Conservation (phyloP, 2,797 vertebrate genomes). For the Numenius phaeopus region DNA sequence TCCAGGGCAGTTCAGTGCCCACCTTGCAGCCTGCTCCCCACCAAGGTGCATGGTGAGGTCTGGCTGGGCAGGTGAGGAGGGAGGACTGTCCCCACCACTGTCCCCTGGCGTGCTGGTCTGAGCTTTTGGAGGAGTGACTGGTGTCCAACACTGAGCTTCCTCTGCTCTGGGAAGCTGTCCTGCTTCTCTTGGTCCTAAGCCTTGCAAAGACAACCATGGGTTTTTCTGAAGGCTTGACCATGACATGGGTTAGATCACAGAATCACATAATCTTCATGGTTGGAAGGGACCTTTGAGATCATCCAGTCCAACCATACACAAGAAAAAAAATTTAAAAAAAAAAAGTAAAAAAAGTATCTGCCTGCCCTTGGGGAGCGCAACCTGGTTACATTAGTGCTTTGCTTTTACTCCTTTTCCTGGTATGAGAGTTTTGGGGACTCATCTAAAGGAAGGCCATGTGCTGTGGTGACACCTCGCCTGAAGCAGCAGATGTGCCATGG, state of each 20-base stretch:
- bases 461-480: neutral
- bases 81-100: rapidly evolving
- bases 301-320: too few relatives aligned
- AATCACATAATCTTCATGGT: too few relatives aligned
- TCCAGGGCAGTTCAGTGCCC: neutral
- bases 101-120: neutral
- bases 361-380: neutral
- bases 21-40: neutral
- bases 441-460: neutral
- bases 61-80: neutral
- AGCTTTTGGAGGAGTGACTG: neutral
- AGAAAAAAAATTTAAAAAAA: too few relatives aligned
- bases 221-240: neutral
- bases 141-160: neutral
- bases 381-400: neutral
- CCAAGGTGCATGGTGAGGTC: rapidly evolving
- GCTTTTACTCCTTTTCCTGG: neutral
- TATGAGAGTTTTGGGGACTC: neutral
- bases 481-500: rapidly evolving
- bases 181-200: neutral
- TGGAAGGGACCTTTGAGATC: too few relatives aligned
- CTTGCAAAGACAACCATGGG: neutral
- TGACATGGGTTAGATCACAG: neutral
- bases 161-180: neutral
- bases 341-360: neutral